A percentile compares a stretch with the other conserved stretches of the same genome.
Conservation (phyloP, 2,797 vertebrate species). For the Simalia tracyae region DNA sequence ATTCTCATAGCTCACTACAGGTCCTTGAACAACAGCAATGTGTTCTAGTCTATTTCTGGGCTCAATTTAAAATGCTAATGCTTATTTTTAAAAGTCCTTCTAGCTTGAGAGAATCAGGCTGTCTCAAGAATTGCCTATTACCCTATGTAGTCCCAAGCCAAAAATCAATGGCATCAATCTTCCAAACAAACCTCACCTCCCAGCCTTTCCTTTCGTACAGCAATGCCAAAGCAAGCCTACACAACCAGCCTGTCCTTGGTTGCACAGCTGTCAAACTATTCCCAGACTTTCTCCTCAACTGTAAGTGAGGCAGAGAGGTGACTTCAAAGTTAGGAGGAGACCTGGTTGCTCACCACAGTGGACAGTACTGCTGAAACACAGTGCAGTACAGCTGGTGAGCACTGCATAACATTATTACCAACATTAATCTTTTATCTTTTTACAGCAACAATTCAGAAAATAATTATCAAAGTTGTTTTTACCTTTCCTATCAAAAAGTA, state of each 20-base stretch:
- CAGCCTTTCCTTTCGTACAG: neutral
- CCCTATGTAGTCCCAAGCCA: neutral
- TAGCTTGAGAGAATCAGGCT: neutral
- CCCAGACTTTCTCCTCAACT: neutral
- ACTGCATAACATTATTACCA: neutral
- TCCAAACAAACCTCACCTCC: neutral
- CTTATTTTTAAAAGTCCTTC: conserved; percentile 1
- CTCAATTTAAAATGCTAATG: neutral
- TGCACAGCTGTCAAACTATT: neutral
- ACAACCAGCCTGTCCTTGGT: neutral
- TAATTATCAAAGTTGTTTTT: conserved; percentile 48
- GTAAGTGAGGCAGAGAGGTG: neutral
- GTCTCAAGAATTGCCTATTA: neutral
- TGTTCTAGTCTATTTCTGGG: neutral
- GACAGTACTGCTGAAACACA: neutral
- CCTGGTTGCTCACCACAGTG: neutral
- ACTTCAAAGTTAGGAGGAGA: neutral
- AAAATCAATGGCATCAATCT: neutral
- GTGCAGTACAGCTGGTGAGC: neutral
- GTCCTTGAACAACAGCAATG: neutral
- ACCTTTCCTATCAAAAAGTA: conserved; percentile 99
- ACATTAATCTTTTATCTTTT: neutral
- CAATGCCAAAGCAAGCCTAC: neutral
- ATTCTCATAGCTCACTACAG: neutral
- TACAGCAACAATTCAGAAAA: conserved; percentile 20